Percentiles rank a stretch among this genome's conserved stretches.
phyloP scores from a whole-genome alignment of 1,140 invertebrate species.

The Neelides sp. region DNA sequence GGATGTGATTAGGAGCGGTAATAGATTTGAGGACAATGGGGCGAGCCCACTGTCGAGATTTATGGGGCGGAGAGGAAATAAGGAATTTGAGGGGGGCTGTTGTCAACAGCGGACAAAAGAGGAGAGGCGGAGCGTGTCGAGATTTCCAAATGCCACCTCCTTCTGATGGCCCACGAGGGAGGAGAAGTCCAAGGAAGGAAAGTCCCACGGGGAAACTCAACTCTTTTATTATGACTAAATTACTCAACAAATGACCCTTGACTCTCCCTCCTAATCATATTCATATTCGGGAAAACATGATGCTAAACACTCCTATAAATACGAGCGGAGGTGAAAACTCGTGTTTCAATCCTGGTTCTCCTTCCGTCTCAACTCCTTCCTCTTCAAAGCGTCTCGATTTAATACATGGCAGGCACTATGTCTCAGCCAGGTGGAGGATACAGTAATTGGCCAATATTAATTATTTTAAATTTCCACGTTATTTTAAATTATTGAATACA shows the following conservation, averaged over 20 bases:
- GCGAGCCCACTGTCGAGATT: conserved; percentile 20
- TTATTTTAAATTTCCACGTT: no score
- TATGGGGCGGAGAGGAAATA: conserved; percentile 28
- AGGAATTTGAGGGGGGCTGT: conserved; percentile 26
- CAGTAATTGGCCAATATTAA: no score
- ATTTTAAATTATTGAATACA: no score
- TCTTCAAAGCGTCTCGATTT: no score
- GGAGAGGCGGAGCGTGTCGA: conserved; percentile 22
- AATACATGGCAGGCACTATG: no score
- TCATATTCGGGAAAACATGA: no score
- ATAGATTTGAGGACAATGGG: conserved; percentile 13
- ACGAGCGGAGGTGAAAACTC: background rate
- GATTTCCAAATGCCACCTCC: conserved; percentile 30
- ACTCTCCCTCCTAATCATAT: conserved; percentile 19
- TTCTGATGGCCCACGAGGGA: conserved; percentile 29
- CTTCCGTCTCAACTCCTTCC: no score
- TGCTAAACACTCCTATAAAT: background rate
- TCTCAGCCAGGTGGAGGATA: no score
- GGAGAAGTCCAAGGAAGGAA: background rate
- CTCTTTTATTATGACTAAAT: conserved; percentile 16
- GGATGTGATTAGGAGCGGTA: conserved; percentile 13
- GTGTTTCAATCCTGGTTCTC: background rate
- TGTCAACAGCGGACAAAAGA: conserved; percentile 20
- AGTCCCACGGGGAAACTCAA: conserved; percentile 11
- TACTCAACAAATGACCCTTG: conserved; percentile 32